Base-by-base conservation (phyloP, 2,888 invertebrate genomes). In the Hemithea aestivaria region DNA sequence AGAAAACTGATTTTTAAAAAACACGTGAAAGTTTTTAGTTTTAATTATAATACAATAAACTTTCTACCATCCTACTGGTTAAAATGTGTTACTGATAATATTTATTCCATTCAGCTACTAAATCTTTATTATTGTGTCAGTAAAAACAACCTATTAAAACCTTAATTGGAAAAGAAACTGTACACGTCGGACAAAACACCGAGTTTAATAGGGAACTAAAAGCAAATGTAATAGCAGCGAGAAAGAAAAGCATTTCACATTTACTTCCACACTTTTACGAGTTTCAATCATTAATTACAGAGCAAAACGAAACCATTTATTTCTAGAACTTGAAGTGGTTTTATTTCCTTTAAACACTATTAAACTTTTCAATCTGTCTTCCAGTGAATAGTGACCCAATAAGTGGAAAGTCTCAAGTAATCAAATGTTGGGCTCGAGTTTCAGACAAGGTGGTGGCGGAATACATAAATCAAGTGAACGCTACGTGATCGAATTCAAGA, bases 401-500 rank as follows among this genome's bases (percentile, higher is more conserved):
- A 16, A 16, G 5, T 4, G 5, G 16, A 16, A 16, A 2, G 16
- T 16, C 16, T 16, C 3, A 16, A 66, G 73, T 78, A 81, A 83
- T 81, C 76, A 74, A 77, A 77, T 80, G 71, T 69, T 74, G 63
- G 64, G 67, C 68, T 64, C 62, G 62, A 68, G 66, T 62, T 62
- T 62, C 69, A 67, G 59, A 63, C 68, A 73, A 80, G 76, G 73
- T 79, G 73, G 71, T 77, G n/a, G n/a, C 56, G 69, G 76, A 77
- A 79, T 79, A 82, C 75, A 75, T 79, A 82, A 84, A 83, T 83
- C 80, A 81, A 78, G 70, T 64, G 70, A 71, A 70, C 56, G 62
- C 62, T 70, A 82, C 85, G 81, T 82, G 83, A 83, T 79, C 73
- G 75, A 78, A 78, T 81, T 82, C 68, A 77, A 77, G 82, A 82